Evolutionary conservation across 2,888 invertebrate species (phyloP).

Genomic region (Seira musarum): DNA sequence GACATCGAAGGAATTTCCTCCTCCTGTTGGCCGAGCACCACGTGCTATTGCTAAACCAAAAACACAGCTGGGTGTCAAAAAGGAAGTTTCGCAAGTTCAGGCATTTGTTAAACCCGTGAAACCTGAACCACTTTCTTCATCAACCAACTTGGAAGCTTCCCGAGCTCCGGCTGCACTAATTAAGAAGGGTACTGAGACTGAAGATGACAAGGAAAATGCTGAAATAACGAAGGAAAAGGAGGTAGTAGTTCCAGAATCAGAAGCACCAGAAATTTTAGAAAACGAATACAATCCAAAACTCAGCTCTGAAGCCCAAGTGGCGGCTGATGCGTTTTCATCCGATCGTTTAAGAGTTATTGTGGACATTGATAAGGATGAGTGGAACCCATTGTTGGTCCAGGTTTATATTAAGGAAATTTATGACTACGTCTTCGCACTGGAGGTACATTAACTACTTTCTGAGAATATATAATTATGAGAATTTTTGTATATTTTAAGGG

Average conservation of each 20-base stretch:
- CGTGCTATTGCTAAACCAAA: slow-evolving; percentile 38
- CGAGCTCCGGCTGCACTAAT: background rate
- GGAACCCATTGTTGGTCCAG: slow-evolving; percentile 84
- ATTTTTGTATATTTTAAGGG: background rate
- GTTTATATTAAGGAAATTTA: slow-evolving; percentile 94
- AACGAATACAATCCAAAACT: slow-evolving; percentile 48
- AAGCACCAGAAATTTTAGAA: background rate
- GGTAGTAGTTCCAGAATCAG: slow-evolving; percentile 6
- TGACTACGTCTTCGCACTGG: slow-evolving; percentile 83
- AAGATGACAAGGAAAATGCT: slow-evolving; percentile 39
- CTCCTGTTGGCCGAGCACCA: slow-evolving; percentile 46
- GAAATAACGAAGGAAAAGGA: background rate
- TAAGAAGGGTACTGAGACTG: slow-evolving; percentile 7
- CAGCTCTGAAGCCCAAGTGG: slow-evolving; percentile 3
- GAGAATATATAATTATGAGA: background rate
- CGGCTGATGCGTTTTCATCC: slow-evolving; percentile 57
- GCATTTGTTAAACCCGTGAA: slow-evolving; percentile 6
- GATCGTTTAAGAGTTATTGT: slow-evolving; percentile 68
- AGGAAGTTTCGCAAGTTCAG: background rate
- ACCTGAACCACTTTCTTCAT: slow-evolving; percentile 5
- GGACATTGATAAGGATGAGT: slow-evolving; percentile 84
- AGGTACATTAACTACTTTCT: slow-evolving; percentile 73
- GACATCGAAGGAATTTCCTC: slow-evolving; percentile 44
- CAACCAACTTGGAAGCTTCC: background rate
- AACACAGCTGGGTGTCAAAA: slow-evolving; percentile 19